These are phyloP conservation scores for Oegoconia quadripuncta DNA, from an alignment of 2,888 invertebrate genomes.

Conservation along the genomic window DNA sequence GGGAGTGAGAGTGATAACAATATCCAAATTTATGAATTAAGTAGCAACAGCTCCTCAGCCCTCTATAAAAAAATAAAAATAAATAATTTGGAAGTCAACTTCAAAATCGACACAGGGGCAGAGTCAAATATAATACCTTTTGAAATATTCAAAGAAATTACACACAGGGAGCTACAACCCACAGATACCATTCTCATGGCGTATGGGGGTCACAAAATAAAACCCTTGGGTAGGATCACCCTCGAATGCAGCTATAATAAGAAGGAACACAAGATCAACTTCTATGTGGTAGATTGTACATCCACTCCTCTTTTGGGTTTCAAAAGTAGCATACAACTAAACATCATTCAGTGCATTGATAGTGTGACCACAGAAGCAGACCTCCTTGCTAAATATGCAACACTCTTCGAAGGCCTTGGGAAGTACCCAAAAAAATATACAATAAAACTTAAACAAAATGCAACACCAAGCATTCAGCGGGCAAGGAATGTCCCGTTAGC, in stretches of 20 bases:
- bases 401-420: background rate
- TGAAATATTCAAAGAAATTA: background rate
- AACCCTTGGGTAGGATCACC: background rate
- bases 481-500: slow-evolving; percentile 7
- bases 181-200: background rate
- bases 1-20: background rate
- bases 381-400: background rate
- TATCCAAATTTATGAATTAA: background rate
- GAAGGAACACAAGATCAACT: background rate
- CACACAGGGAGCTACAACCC: background rate
- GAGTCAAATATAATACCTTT: background rate
- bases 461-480: background rate
- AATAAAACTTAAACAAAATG: background rate
- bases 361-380: background rate
- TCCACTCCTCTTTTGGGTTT: no score
- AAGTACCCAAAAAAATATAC: background rate
- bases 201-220: background rate
- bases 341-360: background rate
- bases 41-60: no score
- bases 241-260: background rate
- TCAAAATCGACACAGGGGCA: background rate
- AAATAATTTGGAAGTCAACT: background rate
- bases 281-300: background rate
- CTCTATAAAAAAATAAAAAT: background rate
- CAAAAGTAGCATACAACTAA: background rate